Evolutionary conservation across 2,113 vertebrate genomes (phyloP).

Genomic region (Globicephala melas): DNA sequence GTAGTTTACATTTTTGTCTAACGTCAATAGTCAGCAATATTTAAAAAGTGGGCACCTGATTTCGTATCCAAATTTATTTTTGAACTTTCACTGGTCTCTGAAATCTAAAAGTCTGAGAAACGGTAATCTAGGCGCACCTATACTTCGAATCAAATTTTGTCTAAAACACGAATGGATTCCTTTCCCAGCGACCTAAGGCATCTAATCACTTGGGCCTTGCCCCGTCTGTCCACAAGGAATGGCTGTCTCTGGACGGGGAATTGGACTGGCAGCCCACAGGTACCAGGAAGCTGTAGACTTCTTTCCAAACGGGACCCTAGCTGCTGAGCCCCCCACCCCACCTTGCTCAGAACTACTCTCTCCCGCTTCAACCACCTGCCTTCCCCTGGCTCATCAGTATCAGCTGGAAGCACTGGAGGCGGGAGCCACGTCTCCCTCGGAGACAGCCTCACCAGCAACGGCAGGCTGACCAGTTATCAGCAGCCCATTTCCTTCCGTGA

Average conservation of each 20-base stretch:
- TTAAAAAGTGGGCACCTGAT: not conserved
- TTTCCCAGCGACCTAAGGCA: not conserved
- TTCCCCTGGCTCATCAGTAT: not conserved
- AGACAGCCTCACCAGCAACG: not conserved
- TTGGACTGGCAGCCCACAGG: not conserved
- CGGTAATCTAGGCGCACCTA: not conserved
- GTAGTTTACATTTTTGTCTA: not conserved
- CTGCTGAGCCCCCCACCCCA: rapidly evolving
- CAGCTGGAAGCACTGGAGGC: not conserved
- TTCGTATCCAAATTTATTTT: not conserved
- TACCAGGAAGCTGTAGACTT: not conserved
- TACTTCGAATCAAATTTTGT: not conserved
- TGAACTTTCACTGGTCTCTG: not conserved
- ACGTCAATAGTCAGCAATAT: not conserved
- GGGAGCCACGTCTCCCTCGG: not conserved
- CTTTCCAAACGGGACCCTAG: not conserved
- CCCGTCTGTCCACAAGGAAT: not conserved
- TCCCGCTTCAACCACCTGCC: not conserved
- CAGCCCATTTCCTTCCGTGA: not conserved
- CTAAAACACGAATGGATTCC: not conserved
- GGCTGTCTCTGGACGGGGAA: not conserved
- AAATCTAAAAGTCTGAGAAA: not conserved
- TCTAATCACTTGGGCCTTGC: not conserved
- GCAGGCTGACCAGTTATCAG: not conserved
- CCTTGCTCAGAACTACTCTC: not conserved